These are phyloP conservation scores for Styela clava DNA, from an alignment of 23 tunicate species.

Conservation along the genomic window DNA sequence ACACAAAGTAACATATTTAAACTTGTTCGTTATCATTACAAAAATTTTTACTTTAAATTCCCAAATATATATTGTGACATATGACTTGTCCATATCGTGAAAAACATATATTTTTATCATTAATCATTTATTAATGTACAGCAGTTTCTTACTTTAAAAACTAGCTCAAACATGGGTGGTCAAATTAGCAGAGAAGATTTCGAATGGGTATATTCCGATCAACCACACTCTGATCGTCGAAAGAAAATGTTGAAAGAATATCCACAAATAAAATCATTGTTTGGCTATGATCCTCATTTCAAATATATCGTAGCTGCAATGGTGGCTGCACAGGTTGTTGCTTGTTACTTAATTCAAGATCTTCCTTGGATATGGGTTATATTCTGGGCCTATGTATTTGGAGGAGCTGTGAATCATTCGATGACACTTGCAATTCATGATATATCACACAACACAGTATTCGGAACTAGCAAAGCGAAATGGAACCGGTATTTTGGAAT, in stretches of 20 bases:
- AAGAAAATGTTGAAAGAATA: constrained; percentile 80
- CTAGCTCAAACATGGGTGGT: no score
- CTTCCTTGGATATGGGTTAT: constrained; percentile 73
- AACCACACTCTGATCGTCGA: constrained; percentile 90
- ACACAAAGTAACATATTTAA: no score
- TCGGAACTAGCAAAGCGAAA: constrained; percentile 61
- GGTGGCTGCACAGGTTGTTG: constrained; percentile 80
- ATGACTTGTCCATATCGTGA: no score
- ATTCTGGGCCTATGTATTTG: constrained; percentile 77
- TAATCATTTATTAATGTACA: no score
- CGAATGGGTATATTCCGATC: constrained; percentile 93
- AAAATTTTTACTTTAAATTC: no score
- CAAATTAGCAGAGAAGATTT: constrained; percentile 78
- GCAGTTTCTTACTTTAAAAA: no score
- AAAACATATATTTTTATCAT: no score
- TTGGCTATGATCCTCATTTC: constrained; percentile 65
- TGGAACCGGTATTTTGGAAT: constrained; percentile 97
- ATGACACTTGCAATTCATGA: constrained; percentile 95
- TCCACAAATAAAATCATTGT: constrained; percentile 91
- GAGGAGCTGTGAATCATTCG: constrained; percentile 94
- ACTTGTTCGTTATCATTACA: no score
- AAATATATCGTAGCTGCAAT: constrained; percentile 76
- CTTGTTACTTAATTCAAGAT: constrained; percentile 81
- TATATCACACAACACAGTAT: constrained; percentile 91
- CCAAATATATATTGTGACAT: no score